phyloP scores from a whole-genome alignment of 1,140 invertebrate species.

The Leptonema lineaticorne region DNA sequence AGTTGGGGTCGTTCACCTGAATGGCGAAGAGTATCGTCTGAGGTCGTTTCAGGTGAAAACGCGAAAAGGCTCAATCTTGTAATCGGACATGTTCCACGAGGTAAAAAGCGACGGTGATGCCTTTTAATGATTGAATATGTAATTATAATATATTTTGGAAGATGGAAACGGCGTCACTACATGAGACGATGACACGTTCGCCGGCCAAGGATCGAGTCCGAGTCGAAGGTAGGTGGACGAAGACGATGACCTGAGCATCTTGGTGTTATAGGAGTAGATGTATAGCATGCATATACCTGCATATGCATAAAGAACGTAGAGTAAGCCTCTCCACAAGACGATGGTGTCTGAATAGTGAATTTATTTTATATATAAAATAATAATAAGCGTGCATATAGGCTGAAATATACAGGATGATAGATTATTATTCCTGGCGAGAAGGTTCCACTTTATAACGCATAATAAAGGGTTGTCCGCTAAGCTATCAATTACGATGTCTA shows the following conservation, averaged over 20 bases:
- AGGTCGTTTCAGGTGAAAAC: too few relatives aligned
- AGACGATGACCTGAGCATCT: conserved; percentile 20
- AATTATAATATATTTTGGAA: neutral
- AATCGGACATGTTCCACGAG: too few relatives aligned
- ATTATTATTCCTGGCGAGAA: too few relatives aligned
- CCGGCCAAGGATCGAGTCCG: conserved; percentile 7
- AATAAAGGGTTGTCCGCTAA: too few relatives aligned
- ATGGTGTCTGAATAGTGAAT: neutral
- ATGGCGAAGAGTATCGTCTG: neutral
- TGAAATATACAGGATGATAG: too few relatives aligned
- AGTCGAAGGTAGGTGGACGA: conserved; percentile 10
- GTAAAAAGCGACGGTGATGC: too few relatives aligned
- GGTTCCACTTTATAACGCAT: too few relatives aligned
- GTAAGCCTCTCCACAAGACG: neutral
- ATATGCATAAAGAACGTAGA: neutral
- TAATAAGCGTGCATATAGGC: too few relatives aligned
- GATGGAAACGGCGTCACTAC: neutral
- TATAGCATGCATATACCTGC: neutral
- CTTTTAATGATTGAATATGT: too few relatives aligned
- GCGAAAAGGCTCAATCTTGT: too few relatives aligned
- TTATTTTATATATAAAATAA: too few relatives aligned
- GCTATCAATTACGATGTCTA: too few relatives aligned
- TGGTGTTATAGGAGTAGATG: neutral
- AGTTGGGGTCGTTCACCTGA: conserved; percentile 18
- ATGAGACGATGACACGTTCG: conserved; percentile 4